Conservation (phyloP, 2,113 vertebrate species). For the Salvelinus alpinus region DNA sequence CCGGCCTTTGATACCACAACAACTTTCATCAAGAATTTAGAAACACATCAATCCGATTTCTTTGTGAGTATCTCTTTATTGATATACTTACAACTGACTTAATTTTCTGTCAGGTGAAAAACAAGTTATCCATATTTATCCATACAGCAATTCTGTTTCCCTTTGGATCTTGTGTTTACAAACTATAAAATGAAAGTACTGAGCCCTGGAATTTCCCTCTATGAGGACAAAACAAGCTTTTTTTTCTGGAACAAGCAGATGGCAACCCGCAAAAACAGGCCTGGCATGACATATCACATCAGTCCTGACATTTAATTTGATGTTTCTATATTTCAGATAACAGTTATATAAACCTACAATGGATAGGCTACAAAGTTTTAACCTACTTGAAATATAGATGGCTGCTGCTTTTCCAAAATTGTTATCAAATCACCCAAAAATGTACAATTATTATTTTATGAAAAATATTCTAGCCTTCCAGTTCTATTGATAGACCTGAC, state of each 20-base stretch:
- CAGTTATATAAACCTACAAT: too few species aligned
- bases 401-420: too few species aligned
- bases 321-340: too few species aligned
- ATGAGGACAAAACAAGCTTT: background rate
- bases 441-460: too few species aligned
- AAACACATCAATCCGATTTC: background rate
- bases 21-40: background rate
- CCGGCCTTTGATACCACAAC: conserved; percentile 5
- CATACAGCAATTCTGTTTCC: background rate
- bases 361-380: too few species aligned
- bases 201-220: background rate
- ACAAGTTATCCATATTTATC: background rate
- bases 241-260: conserved; percentile 3
- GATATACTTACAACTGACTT: background rate
- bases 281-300: background rate
- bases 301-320: too few species aligned
- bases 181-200: background rate
- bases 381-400: too few species aligned
- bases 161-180: background rate
- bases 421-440: too few species aligned
- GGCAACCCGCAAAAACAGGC: background rate
- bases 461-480: too few species aligned
- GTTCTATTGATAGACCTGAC: too few species aligned
- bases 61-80: background rate
- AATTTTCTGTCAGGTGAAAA: background rate